Base-by-base conservation (phyloP, 2,888 invertebrate genomes). In the Scaeva pyrastri region DNA sequence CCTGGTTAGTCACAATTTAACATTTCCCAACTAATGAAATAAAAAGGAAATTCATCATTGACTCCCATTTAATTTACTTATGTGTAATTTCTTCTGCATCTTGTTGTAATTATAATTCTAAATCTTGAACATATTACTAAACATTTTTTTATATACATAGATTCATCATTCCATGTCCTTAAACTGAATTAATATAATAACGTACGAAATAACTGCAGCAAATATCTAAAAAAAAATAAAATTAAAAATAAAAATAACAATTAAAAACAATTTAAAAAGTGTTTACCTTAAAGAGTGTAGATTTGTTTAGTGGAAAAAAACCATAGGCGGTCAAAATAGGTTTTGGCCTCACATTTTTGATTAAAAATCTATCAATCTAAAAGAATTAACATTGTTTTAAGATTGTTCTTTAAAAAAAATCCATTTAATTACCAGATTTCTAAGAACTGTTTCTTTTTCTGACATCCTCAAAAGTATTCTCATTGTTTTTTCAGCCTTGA, bases 181-280 rank as follows among this genome's bases (percentile, higher is more conserved):
- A 68, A 91, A 91, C 84, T 91, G 91, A 11, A 91, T 91, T 74
- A 91, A 84, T 56, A 91, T 90, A 0, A 90, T 90, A 90, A 91
- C 90, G 70, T 91, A 91, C n/a, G 91, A 91, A 39, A 91, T 89
- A 52, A 90, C 90, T 5, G 90, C 90, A 11, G 90, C 90, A 73
- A 91, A 91, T 23, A 91, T 89, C 91, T 91, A 76, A 23, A 74
- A 58, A 73, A 70, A 23, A 52, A 26, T 19, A 3, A 41, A 1
- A 39, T 21, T 45, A 36, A 14, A 23, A 31, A 55, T 16, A 14
- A 1, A 23, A 1, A 39, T 39, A 11, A 3, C 11, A 2, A 1
- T 39, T 12, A 7, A 2, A 11, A 23, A 10, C 11, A 31, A 31
- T 31, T 31, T 31, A 0, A 2, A 31, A 31, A 31, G 6, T 14